Evolutionary conservation across 2,888 invertebrate genomes (phyloP).

Genomic region (Gisinianus flammeolus): DNA sequence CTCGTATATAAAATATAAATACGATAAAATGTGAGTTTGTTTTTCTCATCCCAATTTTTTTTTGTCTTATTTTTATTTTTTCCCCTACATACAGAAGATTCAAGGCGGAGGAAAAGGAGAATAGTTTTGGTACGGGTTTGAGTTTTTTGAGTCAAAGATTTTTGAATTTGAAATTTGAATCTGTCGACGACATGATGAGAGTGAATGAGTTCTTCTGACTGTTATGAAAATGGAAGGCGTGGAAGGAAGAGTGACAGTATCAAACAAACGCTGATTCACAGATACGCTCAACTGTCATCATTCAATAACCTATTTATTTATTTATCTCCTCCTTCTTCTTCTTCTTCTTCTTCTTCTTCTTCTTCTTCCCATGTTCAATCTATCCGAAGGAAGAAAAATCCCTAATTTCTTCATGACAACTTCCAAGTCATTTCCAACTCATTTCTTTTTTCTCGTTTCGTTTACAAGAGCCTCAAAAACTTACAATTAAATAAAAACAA

Average conservation of each 20-base stretch:
- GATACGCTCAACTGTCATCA: constrained; percentile 49
- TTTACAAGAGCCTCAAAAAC: background rate
- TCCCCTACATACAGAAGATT: too few species aligned
- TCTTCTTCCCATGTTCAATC: background rate
- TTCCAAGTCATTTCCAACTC: background rate
- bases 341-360: background rate
- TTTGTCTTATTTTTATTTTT: too few species aligned
- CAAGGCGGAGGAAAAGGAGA: too few species aligned
- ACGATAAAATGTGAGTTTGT: too few species aligned
- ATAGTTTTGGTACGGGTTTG: too few species aligned
- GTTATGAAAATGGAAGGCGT: constrained; percentile 44
- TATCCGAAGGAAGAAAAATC: background rate
- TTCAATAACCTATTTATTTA: constrained; percentile 40
- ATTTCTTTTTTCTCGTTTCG: background rate
- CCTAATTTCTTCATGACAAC: background rate
- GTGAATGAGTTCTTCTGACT: too few species aligned
- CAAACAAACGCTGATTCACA: constrained; percentile 9
- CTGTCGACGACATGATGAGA: too few species aligned
- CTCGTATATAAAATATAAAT: too few species aligned
- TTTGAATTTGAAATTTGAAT: too few species aligned
- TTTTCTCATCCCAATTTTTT: too few species aligned
- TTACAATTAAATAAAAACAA: too few species aligned
- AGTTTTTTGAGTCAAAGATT: too few species aligned
- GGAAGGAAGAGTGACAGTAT: constrained; percentile 51
- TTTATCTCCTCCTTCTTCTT: constrained; percentile 22